These are phyloP conservation scores for Triplophysa rosa DNA, from an alignment of 2,113 vertebrate genomes.

Conservation along the genomic window DNA sequence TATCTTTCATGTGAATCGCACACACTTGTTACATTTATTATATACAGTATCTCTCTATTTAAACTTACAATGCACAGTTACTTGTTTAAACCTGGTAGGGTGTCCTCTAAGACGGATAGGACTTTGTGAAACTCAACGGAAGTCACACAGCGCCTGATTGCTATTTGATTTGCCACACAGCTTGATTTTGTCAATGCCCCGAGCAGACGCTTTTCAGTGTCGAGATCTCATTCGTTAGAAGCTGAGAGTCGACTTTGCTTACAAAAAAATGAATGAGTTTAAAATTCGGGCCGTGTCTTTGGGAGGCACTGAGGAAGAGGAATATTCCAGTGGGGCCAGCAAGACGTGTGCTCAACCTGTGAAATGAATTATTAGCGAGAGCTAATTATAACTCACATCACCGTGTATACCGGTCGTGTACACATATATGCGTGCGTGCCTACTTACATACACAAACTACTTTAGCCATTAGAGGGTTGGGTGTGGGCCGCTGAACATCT, in stretches of 20 bases:
- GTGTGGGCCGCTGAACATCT: not conserved
- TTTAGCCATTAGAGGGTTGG: not conserved
- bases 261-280: conserved; percentile 17
- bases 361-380: conserved; percentile 39
- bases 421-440: not conserved
- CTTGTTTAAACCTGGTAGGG: conserved; percentile 24
- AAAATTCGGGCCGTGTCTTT: conserved; percentile 7
- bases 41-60: too few species aligned
- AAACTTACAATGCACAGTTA: not conserved
- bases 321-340: conserved; percentile 11
- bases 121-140: conserved; percentile 25
- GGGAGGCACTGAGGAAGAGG: conserved; percentile 9
- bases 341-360: conserved; percentile 24
- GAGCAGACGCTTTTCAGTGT: conserved; percentile 35
- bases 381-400: conserved; percentile 41
- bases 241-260: conserved; percentile 10
- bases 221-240: conserved; percentile 29
- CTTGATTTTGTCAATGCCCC: conserved; percentile 38
- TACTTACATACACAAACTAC: not conserved
- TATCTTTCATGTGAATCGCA: too few species aligned
- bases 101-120: not conserved
- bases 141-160: conserved; percentile 4
- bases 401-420: not conserved
- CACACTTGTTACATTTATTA: too few species aligned
- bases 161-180: conserved; percentile 38